Base-by-base conservation (phyloP, 2,888 invertebrate genomes). In the Phlogophora meticulosa region DNA sequence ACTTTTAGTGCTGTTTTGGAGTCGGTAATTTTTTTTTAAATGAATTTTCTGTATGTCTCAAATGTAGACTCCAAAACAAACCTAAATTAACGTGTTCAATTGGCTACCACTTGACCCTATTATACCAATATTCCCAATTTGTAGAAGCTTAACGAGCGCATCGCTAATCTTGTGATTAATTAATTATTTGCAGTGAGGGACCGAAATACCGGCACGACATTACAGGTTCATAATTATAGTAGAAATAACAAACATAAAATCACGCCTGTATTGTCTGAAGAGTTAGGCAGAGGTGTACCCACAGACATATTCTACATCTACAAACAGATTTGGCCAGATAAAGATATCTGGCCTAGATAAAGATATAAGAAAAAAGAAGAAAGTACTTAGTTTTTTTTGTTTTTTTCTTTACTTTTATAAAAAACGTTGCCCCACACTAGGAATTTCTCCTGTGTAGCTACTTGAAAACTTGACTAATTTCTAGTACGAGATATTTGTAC, bases 71-170 rank as follows among this genome's bases (percentile, higher is more conserved):
- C 45, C 48, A 48, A 38, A 70, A 70, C 40, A 76, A 55, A 63
- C 57, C 46, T 66, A 68, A 85, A 86, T 88, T 85, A 86, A 81
- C 77, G 72, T 64, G 79, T 74, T 70, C 77, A 86, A 90, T 90
- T 90, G 86, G 83, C 74, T 76, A 73, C 86, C 85, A 89, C 78
- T 91, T 89, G 83, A 89, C 84, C 88, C 80, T 70, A 87, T 88
- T 85, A 84, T 77, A 72, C 65, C 78, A 74, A 76, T 81, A 78
- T 72, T 72, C 66, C 76, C 73, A 82, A 85, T 84, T 84, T 70
- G 60, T 60, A 53, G 59, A 60, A 61, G 49, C 24, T 59, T 63
- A 53, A 69, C 62, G 61, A 60, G 56, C 22, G 48, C 67, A 72
- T 72, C 36, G 51, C 22, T 79, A 65, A 76, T 78, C 51, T 61